A percentile compares a stretch with the other conserved stretches of the same genome.
Evolutionary conservation across 2,113 vertebrate genomes (phyloP).

Genomic region (Indri indri): DNA sequence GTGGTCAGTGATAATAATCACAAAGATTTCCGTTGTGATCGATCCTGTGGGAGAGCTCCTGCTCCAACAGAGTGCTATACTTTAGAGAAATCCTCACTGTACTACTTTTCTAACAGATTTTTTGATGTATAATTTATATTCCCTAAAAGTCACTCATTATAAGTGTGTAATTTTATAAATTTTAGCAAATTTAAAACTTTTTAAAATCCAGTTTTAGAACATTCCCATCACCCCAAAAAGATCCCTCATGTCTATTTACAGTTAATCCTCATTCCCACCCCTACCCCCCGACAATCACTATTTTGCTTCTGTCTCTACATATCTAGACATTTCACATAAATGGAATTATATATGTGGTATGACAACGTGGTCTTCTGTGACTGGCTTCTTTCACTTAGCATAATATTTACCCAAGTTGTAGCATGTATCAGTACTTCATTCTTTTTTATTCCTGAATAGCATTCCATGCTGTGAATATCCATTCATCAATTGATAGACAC

Average conservation of each 20-base stretch:
- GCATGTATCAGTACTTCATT: conserved; percentile 15
- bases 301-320: conserved; percentile 3
- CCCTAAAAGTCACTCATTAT: background rate
- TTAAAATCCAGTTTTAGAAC: background rate
- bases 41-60: background rate
- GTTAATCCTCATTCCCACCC: background rate
- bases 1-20: background rate
- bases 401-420: background rate
- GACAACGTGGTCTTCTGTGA: background rate
- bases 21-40: background rate
- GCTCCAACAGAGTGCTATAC: background rate
- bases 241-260: background rate
- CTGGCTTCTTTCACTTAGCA: background rate
- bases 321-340: conserved; percentile 3
- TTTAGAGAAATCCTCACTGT: background rate
- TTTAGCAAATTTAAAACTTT: conserved; percentile 6
- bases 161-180: conserved; percentile 19
- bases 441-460: conserved; percentile 22
- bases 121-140: background rate
- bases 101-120: background rate
- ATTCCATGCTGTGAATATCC: conserved; percentile 27
- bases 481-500: background rate
- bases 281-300: background rate
- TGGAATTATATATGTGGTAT: background rate
- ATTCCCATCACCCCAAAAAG: background rate